Base-by-base conservation (phyloP, 2,113 vertebrate genomes). In the Eurystomus gularis region DNA sequence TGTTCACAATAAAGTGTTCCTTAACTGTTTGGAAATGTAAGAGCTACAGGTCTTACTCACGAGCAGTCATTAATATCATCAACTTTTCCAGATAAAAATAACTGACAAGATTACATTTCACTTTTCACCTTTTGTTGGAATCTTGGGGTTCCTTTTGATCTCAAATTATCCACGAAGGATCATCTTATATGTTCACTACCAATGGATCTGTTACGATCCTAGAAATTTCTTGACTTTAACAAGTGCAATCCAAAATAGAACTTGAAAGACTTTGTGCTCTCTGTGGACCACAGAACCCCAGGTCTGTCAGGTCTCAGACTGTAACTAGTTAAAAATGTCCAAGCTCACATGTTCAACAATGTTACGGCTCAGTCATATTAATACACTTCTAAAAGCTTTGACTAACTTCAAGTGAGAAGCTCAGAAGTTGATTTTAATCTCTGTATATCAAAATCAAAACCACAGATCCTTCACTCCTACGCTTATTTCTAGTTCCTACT, bases 121-220 rank as follows among this genome's bases (percentile, higher is more conserved):
- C 70, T 94, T 93, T 93, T 79, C 79, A 94, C 76, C 84, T 96
- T 97, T 86, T 87, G 49, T 13, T 94, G 94, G 96, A 93, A 95
- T 91, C 92, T 65, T 60, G 79, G 40, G 12, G 86, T 82, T 96
- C 88, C 87, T 93, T 96, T 96, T 96, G 90, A 97, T 97, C 96
- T 93, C 57, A 86, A 90, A 76, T 95, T 94, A 94, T 77, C 86
- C 88, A 51, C 12, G 80, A 91, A 88, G 76, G 76, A 92, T 91
- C n/a, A 49, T 79, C 82, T 81, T 83, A 35, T 93, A 77, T 19
- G 28, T 65, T 92, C 77, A 76, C 35, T 79, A 87, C 78, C 66
- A 92, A 87, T 55, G 79, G 64, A 89, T 35, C 73, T 88, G 90
- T 91, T 90, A 82, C 2, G 8, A 94, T 95, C 84, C 69, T 75